Evolutionary conservation across 1,140 invertebrate species (phyloP), one percentile per base, ranked within the genome.

Genomic region (Melipona quadrifasciata): DNA sequence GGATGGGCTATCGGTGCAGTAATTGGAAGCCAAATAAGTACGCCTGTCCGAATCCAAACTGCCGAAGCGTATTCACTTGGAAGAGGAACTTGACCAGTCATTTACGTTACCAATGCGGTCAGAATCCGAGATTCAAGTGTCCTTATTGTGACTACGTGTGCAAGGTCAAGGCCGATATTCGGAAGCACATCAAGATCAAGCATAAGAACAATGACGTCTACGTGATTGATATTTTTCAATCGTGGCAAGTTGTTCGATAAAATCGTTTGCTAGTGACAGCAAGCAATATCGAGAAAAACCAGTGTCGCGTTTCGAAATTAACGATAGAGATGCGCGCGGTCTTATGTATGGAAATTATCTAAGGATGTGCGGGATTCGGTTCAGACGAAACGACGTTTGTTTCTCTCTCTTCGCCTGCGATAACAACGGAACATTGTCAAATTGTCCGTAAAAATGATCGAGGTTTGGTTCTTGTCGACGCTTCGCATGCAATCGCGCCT

Each of bases 71-170:
- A 4, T 93, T 92, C 84, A 78, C 76, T n/a, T 87, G 88, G 79
- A 92, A 89, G 77, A 83, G 58, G 34, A 91, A 91, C 55, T 51
- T 97, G 94, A 95, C 96, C 2, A 96, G 96, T 11, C 93, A 94
- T 58, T 85, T 91, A 19, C 89, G 88, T 1, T 94, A 93, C 86
- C 94, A 96, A 86, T 96, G 95, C 85, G 96, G 96, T 10, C 94
- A 95, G 70, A 94, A 95, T 82, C 95, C 95, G 11, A 92, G 95
- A 71, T 95, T 96, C 88, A 94, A 95, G 72, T 96, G 96, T 87
- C 94, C 93, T 19, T 90, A 93, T 75, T 95, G 95, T 82, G 73
- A 89, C 5, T 93, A 95, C 76, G 0, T 67, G 73, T 87, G 86
- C 72, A 89, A 87, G 53, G 74, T 82, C 39, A 90, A 89, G 72